phyloP scores from a whole-genome alignment of 1,140 invertebrate genomes.

The Mercenaria mercenaria region DNA sequence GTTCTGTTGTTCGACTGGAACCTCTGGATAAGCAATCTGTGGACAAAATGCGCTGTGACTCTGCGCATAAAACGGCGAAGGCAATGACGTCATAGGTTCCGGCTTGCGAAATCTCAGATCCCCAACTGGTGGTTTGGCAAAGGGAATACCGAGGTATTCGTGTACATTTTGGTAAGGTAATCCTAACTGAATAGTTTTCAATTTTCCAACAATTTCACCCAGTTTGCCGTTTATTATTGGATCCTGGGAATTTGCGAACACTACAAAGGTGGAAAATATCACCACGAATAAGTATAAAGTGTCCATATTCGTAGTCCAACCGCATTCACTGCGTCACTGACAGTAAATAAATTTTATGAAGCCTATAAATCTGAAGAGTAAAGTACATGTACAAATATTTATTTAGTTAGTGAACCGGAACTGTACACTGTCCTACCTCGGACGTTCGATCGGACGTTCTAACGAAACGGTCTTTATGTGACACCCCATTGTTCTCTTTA shows the following conservation, averaged over 20 bases:
- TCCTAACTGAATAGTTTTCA: background rate
- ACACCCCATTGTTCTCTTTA: no score
- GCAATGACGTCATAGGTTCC: background rate
- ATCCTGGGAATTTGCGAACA: background rate
- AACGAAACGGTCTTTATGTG: no score
- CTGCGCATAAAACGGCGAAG: background rate
- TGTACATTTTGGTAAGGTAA: background rate
- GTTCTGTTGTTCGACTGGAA: background rate
- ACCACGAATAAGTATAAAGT: background rate
- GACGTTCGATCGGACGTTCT: no score
- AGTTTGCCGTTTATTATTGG: background rate
- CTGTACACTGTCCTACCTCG: no score
- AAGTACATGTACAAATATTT: no score
- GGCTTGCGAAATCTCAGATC: slow-evolving; percentile 38
- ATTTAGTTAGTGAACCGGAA: no score
- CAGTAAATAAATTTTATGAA: no score
- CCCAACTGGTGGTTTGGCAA: slow-evolving; percentile 21
- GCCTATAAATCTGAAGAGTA: no score
- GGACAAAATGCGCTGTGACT: background rate
- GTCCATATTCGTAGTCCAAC: no score
- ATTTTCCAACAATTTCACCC: background rate
- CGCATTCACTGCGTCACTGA: no score
- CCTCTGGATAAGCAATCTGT: background rate
- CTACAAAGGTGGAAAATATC: background rate
- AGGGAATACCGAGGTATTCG: background rate